These are phyloP conservation scores for Gila robusta DNA, from an alignment of 2,797 vertebrate genomes.

Conservation along the genomic window DNA sequence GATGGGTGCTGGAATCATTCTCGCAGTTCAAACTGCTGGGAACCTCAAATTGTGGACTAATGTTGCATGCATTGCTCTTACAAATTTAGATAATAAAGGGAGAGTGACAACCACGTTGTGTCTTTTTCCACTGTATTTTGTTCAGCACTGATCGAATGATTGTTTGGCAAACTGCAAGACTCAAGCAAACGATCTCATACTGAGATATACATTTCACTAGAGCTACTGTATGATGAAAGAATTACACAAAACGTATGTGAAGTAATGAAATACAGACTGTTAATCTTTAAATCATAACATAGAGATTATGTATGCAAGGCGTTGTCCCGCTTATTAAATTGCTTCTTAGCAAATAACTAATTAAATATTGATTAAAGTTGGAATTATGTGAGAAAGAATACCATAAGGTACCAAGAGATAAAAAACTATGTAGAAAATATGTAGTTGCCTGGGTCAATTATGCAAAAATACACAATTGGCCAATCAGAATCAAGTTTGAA, in stretches of 20 bases:
- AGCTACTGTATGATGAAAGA: neutral
- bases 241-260: neutral
- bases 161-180: neutral
- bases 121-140: slow-evolving; percentile 10
- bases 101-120: neutral
- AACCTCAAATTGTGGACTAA: neutral
- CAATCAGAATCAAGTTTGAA: neutral
- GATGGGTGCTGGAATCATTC: neutral
- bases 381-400: neutral
- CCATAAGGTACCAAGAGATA: neutral
- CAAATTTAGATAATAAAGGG: slow-evolving; percentile 1
- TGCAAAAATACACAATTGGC: neutral
- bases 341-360: neutral
- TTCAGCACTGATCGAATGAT: slow-evolving; percentile 13
- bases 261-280: neutral
- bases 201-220: neutral
- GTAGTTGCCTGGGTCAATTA: neutral
- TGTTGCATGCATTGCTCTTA: slow-evolving; percentile 1
- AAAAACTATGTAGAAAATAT: neutral
- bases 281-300: slow-evolving; percentile 24
- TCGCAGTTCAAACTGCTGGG: neutral
- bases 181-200: neutral
- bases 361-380: neutral
- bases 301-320: neutral
- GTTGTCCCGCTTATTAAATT: neutral